phyloP scores from a whole-genome alignment of 2,888 invertebrate genomes.

The Perithous albicinctus region DNA sequence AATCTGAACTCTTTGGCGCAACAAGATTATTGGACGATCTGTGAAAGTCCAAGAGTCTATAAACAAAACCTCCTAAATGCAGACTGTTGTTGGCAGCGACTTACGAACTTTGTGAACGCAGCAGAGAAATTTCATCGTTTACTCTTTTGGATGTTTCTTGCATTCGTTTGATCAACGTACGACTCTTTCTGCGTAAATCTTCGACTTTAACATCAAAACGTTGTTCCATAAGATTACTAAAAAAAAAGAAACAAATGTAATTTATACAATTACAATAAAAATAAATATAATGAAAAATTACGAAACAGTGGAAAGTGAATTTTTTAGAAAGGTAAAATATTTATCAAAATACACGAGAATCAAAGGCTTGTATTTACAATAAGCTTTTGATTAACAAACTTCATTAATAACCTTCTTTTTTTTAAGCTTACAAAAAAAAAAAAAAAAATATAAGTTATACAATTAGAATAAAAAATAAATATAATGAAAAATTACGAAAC shows the following conservation, averaged over 20 bases:
- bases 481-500: not conserved
- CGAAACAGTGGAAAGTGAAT: not conserved
- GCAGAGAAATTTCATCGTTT: constrained; percentile 63
- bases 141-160: constrained; percentile 66
- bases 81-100: constrained; percentile 29
- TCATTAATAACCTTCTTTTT: constrained; percentile 1
- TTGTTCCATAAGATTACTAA: constrained; percentile 65
- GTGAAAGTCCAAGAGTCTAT: not conserved
- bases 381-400: not conserved
- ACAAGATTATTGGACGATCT: not conserved
- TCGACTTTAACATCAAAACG: constrained; percentile 65
- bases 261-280: not conserved
- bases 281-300: not conserved
- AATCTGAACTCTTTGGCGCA: constrained; percentile 26
- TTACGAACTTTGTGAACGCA: constrained; percentile 67
- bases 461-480: not conserved
- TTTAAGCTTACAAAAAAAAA: too few species aligned
- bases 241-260: constrained; percentile 23
- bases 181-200: constrained; percentile 71
- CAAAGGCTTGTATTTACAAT: not conserved
- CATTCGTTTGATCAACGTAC: constrained; percentile 63
- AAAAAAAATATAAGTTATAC: too few species aligned
- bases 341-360: too few species aligned
- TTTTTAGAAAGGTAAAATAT: not conserved
- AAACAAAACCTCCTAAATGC: too few species aligned